Conservation (phyloP, 1,140 invertebrate genomes). For the Neodiprion pinetum region DNA sequence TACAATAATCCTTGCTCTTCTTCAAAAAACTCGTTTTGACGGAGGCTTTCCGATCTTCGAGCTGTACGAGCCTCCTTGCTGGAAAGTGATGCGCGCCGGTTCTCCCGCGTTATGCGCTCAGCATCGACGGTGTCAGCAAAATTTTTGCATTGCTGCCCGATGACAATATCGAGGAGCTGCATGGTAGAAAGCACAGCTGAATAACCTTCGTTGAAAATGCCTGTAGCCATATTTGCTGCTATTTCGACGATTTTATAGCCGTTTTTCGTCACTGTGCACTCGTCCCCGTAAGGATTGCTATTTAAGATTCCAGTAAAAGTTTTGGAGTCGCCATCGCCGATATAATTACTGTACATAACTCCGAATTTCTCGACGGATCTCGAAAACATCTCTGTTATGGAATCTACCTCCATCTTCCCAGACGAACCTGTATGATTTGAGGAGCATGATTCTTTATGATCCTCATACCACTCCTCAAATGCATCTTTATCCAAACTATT, state of each 20-base stretch:
- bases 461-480: conserved; percentile 7
- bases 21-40: conserved; percentile 24
- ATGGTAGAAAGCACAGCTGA: conserved; percentile 15
- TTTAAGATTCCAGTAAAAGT: conserved; percentile 16
- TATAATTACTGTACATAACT: conserved; percentile 22
- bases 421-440: conserved; percentile 26
- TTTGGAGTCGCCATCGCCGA: not conserved
- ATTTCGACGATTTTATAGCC: conserved; percentile 29
- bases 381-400: conserved; percentile 21
- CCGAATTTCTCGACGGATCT: not conserved
- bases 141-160: conserved; percentile 2
- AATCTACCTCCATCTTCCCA: conserved; percentile 25
- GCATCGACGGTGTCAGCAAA: conserved; percentile 7
- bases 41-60: conserved; percentile 11
- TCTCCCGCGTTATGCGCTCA: conserved; percentile 18
- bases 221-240: conserved; percentile 20
- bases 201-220: conserved; percentile 26
- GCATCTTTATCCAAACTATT: too few species aligned
- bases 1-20: conserved; percentile 18
- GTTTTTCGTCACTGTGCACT: conserved; percentile 23
- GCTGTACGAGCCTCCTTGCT: not conserved
- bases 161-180: conserved; percentile 15
- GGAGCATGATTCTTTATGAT: conserved; percentile 20
- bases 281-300: conserved; percentile 1
- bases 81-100: conserved; percentile 12